Conservation (phyloP, 2,113 vertebrate genomes). For the Oryctolagus cuniculus region DNA sequence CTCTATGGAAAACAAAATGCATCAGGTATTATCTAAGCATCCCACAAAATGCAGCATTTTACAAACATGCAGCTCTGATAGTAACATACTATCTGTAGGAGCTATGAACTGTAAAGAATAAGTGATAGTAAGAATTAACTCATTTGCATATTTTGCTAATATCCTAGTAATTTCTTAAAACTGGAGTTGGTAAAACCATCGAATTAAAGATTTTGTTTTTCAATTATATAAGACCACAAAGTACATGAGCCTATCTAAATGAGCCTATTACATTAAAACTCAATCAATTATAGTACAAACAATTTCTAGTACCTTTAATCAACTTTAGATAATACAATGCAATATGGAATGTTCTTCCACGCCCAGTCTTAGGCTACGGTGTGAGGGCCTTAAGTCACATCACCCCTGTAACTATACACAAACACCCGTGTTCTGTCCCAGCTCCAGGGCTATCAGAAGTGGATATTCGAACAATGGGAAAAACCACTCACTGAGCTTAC, state of each 20-base stretch:
- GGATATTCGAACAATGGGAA: neutral
- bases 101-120: slow-evolving; percentile 11
- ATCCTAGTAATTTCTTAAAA: neutral
- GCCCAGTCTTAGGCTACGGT: neutral
- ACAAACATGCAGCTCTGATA: neutral
- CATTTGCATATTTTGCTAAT: slow-evolving; percentile 50
- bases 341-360: neutral
- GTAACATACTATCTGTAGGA: neutral
- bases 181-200: neutral
- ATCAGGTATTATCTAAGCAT: neutral
- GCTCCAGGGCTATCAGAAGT: neutral
- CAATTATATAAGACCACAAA: neutral
- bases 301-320: neutral
- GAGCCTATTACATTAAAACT: neutral
- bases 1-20: slow-evolving; percentile 88
- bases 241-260: neutral
- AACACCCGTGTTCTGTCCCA: neutral
- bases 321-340: neutral
- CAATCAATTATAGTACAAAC: neutral
- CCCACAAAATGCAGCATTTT: neutral
- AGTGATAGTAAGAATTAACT: neutral
- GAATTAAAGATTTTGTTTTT: neutral
- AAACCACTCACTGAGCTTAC: neutral
- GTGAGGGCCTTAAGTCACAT: neutral
- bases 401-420: neutral